Evolutionary conservation across 2,797 vertebrate species (phyloP).

Genomic region (Lacerta agilis): DNA sequence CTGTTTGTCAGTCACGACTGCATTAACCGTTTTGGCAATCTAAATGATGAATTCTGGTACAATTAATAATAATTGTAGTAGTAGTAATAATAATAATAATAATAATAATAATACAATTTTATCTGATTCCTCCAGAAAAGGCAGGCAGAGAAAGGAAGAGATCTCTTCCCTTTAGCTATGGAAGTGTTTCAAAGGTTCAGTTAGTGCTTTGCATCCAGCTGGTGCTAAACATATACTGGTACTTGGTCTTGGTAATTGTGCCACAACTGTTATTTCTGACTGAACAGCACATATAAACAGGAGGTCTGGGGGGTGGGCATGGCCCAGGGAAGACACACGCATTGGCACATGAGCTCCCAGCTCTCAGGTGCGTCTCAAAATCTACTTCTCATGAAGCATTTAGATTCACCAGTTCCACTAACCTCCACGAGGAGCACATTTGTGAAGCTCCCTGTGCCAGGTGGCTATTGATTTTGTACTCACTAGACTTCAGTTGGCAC

Average conservation of each 20-base stretch:
- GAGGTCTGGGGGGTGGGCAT: background rate
- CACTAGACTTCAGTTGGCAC: conserved; percentile 3
- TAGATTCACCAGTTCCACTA: background rate
- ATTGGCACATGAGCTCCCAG: background rate
- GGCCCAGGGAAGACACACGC: background rate
- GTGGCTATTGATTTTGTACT: background rate
- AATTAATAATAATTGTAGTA: too few relatives aligned
- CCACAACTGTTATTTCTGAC: background rate
- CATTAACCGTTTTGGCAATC: conserved; percentile 47
- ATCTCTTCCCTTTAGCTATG: background rate
- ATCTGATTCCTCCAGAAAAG: background rate
- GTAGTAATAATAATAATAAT: too few relatives aligned
- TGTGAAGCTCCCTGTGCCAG: background rate
- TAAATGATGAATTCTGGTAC: conserved; percentile 1
- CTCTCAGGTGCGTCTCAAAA: background rate
- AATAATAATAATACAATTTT: background rate
- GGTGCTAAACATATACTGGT: background rate
- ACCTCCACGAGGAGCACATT: background rate
- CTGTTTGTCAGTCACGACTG: conserved; percentile 57
- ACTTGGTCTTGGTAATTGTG: background rate
- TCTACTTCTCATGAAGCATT: background rate
- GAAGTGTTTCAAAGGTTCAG: background rate
- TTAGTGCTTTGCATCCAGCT: background rate
- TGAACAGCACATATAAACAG: background rate
- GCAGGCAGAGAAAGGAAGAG: conserved; percentile 34